Base-by-base conservation (phyloP, 2,113 vertebrate species). In the Scatophagus argus region DNA sequence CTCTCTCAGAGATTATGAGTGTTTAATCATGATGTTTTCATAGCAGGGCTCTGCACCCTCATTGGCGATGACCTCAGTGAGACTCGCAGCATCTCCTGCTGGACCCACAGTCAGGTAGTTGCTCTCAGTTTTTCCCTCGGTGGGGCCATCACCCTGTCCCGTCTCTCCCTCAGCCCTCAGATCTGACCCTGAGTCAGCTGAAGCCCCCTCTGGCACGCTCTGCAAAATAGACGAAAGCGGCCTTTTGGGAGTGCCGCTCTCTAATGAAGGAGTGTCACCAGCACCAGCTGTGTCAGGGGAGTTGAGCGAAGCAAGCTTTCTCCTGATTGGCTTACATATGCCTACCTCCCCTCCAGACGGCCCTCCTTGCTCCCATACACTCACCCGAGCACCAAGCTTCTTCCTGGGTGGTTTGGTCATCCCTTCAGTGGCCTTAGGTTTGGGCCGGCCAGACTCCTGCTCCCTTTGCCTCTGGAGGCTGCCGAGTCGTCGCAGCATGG, bases 401-500 rank as follows among this genome's bases (percentile, higher is more conserved):
- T 94, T 89, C 41, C 95, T 94, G 0, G 95, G 96, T 0, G 97
- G 96, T 87, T 98, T 98, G 63, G 92, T 90, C 23, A 97, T 92
- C 25, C 76, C 91, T 38, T 95, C 95, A 1, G 56, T 23, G 0
- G 67, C 19, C 16, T 92, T 95, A 2, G 67, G 66, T 38, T 92
- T 94, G 32, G 78, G 49, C 79, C 86, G 94, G 63, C 91, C 47
- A 0, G 87, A 72, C 23, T 93, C 92, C 79, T 92, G 92, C 31
- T 94, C 91, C 51, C 82, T 94, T 69, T 95, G 95, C 88, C 84
- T 96, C 92, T 97, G 97, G 56, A 97, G 92, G 84, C 96, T 97
- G 70, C 97, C 96, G 12, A 98, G 91, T 19, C 95, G 91, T 52
- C 95, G 95, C 25, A 99, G 91, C 92, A 97, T 88, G 0, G 96